phyloP scores from a whole-genome alignment of 1,140 invertebrate species.

The Lepidurus arcticus region DNA sequence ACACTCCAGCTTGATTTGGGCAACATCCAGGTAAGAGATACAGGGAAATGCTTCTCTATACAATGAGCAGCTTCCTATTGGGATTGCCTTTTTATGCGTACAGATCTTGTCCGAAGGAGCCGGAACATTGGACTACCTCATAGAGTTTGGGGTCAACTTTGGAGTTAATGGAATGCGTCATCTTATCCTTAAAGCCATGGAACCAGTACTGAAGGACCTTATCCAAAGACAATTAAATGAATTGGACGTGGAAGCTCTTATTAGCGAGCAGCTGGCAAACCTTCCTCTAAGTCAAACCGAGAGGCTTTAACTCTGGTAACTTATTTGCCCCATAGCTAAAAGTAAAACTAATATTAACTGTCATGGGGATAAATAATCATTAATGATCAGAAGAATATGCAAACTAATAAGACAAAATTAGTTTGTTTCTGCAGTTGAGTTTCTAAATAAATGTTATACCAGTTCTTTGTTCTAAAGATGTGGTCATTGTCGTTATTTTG shows the following conservation, averaged over 20 bases:
- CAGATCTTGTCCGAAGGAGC: conserved; percentile 55
- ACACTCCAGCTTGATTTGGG: conserved; percentile 70
- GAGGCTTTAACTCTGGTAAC: too few species aligned
- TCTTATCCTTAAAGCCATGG: conserved; percentile 75
- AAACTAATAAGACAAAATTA: too few species aligned
- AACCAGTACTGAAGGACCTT: conserved; percentile 62
- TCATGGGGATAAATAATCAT: too few species aligned
- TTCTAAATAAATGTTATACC: too few species aligned
- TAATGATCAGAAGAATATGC: too few species aligned
- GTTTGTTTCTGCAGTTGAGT: too few species aligned
- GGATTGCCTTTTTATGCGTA: not conserved
- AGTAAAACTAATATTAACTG: too few species aligned
- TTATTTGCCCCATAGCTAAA: too few species aligned
- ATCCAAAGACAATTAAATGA: conserved; percentile 62
- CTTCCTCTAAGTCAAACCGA: too few species aligned
- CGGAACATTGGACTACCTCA: conserved; percentile 69
- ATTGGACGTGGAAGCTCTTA: conserved; percentile 57
- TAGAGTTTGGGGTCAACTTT: conserved; percentile 70
- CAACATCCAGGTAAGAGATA: conserved; percentile 61
- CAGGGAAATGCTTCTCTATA: conserved; percentile 23
- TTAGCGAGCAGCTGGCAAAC: conserved; percentile 22
- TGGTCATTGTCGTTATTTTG: too few species aligned
- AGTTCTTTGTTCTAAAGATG: too few species aligned
- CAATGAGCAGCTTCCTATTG: not conserved
- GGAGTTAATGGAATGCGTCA: conserved; percentile 73